Percentiles rank a stretch among this genome's conserved stretches.
These are phyloP conservation scores for Chaetodon trifasciatus DNA, from an alignment of 2,797 vertebrate species.

Conservation along the genomic window DNA sequence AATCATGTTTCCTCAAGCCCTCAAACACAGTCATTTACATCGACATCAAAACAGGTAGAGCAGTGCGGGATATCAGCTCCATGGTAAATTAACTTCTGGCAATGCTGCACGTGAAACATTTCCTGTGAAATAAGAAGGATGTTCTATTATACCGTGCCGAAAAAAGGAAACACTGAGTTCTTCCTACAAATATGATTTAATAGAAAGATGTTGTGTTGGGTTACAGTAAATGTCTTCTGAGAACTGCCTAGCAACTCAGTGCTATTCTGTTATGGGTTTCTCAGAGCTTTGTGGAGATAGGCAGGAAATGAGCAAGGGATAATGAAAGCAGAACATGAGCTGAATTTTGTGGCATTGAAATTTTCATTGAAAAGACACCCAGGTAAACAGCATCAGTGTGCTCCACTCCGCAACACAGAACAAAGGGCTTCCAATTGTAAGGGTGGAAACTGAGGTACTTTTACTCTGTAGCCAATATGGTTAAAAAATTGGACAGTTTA, in stretches of 20 bases:
- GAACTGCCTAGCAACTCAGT: constrained; percentile 23
- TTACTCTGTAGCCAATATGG: no score
- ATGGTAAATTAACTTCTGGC: constrained; percentile 66
- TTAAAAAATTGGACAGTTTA: neutral
- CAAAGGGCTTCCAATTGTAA: neutral
- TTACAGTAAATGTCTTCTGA: constrained; percentile 23
- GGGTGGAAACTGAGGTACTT: neutral
- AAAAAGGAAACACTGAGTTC: constrained; percentile 12
- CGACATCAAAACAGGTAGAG: constrained; percentile 67
- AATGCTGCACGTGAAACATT: constrained; percentile 30
- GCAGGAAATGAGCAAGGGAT: neutral
- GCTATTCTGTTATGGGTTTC: neutral
- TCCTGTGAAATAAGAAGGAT: constrained; percentile 42
- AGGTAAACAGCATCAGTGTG: neutral
- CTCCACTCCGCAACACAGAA: neutral
- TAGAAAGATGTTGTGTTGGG: constrained; percentile 29
- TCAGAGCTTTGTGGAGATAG: neutral
- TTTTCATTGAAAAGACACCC: neutral
- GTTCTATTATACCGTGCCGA: constrained; percentile 32
- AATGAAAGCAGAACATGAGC: constrained; percentile 12
- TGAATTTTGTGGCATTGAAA: neutral
- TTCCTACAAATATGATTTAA: constrained; percentile 33
- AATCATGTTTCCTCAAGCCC: constrained; percentile 73
- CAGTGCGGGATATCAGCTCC: constrained; percentile 43
- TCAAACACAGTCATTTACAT: constrained; percentile 75